These are phyloP conservation scores for Encarsia formosa DNA, from an alignment of 2,888 invertebrate genomes.

Conservation along the genomic window DNA sequence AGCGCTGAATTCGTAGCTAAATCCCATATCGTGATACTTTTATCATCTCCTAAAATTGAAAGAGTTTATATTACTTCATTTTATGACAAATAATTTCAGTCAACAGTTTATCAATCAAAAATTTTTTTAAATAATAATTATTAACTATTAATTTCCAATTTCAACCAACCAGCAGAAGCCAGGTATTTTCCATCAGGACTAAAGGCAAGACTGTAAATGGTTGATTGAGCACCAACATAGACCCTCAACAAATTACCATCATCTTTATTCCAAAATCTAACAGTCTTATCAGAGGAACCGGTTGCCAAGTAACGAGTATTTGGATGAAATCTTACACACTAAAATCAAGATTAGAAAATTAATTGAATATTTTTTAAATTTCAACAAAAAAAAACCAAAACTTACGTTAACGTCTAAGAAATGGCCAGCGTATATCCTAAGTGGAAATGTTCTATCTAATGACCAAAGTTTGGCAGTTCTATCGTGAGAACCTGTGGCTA, in stretches of 20 bases:
- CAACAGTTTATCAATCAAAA: too few relatives aligned
- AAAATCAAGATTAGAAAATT: conserved; percentile 29
- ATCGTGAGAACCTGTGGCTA: conserved; percentile 79
- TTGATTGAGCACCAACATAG: conserved; percentile 72
- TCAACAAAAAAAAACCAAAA: neutral
- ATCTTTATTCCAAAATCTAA: conserved; percentile 82
- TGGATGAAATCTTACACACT: conserved; percentile 88
- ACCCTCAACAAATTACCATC: conserved; percentile 79
- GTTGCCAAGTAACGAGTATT: conserved; percentile 86
- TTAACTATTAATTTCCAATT: too few relatives aligned
- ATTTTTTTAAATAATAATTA: too few relatives aligned
- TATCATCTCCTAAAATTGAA: conserved; percentile 42
- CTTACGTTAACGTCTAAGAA: conserved; percentile 78
- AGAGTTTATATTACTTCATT: too few relatives aligned
- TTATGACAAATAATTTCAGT: too few relatives aligned
- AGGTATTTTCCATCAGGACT: conserved; percentile 80
- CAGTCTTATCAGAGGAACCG: conserved; percentile 84
- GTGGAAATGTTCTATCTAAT: conserved; percentile 73
- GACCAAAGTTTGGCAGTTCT: conserved; percentile 78
- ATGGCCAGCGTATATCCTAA: conserved; percentile 85
- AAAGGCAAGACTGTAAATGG: conserved; percentile 74
- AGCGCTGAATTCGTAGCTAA: conserved; percentile 43
- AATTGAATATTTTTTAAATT: neutral
- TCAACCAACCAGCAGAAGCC: conserved; percentile 73
- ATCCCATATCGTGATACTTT: conserved; percentile 46